A percentile compares a stretch with the other conserved stretches of the same genome.
Conservation (phyloP, 2,888 invertebrate species). For the Cephus spinipes region DNA sequence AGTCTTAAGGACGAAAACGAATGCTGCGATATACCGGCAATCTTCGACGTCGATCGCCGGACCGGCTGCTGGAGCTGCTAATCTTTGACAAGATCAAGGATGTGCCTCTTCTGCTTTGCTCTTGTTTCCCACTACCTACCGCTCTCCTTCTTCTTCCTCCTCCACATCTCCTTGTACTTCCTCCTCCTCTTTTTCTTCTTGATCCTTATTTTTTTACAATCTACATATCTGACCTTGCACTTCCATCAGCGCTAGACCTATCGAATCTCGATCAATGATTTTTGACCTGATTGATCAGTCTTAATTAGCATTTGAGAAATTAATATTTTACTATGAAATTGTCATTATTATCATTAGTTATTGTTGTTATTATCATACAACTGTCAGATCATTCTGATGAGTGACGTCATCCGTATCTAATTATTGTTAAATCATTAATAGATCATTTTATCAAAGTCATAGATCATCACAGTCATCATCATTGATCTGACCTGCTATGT, state of each 20-base stretch:
- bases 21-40: not conserved
- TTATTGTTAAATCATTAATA: not conserved
- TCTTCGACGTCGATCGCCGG: constrained; percentile 4
- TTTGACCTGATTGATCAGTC: not conserved
- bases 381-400: not conserved
- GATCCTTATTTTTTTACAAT: not conserved
- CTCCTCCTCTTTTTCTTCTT: not conserved
- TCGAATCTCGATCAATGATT: not conserved
- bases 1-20: constrained; percentile 3
- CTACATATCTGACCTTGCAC: not conserved
- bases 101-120: not conserved
- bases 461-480: not conserved
- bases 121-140: constrained; percentile 16
- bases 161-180: not conserved
- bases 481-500: not conserved
- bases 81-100: constrained; percentile 9
- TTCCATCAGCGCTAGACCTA: not conserved
- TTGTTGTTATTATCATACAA: not conserved
- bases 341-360: not conserved
- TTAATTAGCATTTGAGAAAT: not conserved
- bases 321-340: not conserved
- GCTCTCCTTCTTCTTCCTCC: not conserved
- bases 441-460: not conserved
- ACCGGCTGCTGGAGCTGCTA: constrained; percentile 2
- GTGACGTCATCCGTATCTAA: not conserved